phyloP scores from a whole-genome alignment of 2,113 vertebrate species.

The Prolemur simus region DNA sequence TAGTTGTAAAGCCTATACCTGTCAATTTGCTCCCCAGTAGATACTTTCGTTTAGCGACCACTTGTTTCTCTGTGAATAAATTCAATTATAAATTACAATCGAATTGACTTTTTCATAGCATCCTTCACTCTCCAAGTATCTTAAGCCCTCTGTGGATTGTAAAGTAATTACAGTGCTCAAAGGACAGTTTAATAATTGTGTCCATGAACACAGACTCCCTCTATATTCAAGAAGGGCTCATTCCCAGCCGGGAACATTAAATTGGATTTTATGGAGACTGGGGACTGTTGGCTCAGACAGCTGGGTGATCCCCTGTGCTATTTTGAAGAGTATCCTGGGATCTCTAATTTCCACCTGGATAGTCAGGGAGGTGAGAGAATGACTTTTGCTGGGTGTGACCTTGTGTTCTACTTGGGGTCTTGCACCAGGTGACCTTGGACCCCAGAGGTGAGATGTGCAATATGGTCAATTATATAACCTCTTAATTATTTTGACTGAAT shows the following conservation, averaged over 20 bases:
- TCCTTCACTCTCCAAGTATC: constrained; percentile 46
- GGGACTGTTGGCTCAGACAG: constrained; percentile 50
- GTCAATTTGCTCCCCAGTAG: neutral
- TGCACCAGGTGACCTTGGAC: neutral
- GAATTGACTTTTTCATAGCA: constrained; percentile 68
- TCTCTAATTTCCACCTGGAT: constrained; percentile 68
- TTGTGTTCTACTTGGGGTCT: neutral
- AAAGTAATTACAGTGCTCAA: constrained; percentile 47
- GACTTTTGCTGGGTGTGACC: neutral
- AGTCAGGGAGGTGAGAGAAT: constrained; percentile 60
- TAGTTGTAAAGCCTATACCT: neutral
- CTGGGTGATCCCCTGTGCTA: constrained; percentile 33
- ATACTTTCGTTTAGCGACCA: neutral
- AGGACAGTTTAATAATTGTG: constrained; percentile 40
- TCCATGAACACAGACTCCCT: constrained; percentile 41
- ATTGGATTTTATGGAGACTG: constrained; percentile 46
- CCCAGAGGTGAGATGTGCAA: constrained; percentile 29
- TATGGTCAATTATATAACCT: neutral
- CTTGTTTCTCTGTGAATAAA: constrained; percentile 56
- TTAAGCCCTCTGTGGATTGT: constrained; percentile 54
- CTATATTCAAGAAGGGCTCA: constrained; percentile 38
- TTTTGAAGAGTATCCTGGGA: constrained; percentile 61
- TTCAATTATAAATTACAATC: constrained; percentile 68
- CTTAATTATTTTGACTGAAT: constrained; percentile 12
- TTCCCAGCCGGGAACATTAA: constrained; percentile 56